Evolutionary conservation across 2,888 invertebrate genomes (phyloP), one percentile per base, ranked within the genome.

Genomic region (Cheiracanthium punctorium): DNA sequence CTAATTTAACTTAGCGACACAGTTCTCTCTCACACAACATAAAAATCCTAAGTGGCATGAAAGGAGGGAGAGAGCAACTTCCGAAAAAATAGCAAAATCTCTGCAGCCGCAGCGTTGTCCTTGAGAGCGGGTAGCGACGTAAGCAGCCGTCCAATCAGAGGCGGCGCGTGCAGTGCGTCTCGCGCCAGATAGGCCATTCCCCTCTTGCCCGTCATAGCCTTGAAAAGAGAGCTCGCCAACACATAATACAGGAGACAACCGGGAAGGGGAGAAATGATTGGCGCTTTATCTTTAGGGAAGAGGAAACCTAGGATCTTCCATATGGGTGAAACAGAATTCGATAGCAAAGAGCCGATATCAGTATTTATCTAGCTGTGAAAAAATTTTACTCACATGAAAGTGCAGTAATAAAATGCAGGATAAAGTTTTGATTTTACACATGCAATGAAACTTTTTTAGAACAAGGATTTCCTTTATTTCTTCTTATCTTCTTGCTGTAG

Each of bases 181-280:
- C 70, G 80, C 75, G 82, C 74, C 75, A 75, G 82, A 33, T 72
- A 73, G 80, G 85, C 43, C 80, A 80, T 86, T 86, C 73, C 85
- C 85, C 85, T 79, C 73, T 67, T n/a, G 41, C 52, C 64, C 70
- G 70, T 28, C 29, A 41, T 75, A 84, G 84, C 84, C 84, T 84
- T 84, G 84, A 84, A 84, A 79, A 74, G 10, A 64, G 58, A 28
- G 32, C 74, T 74, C 67, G 48, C 79, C 33, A 58, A 28, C 58
- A 33, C 37, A 37, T 28, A 43, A 58, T 20, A 75, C 58, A 37
- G 28, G 37, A 37, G 24, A 58, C 2, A 58, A 24, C 24, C 1
- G 5, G 58, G 24, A 4, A 33, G 32, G 65, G 32, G 33, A 33
- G 33, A 67, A 67, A n/a, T 33, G n/a, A 20, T 37, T 30, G 69